Base-by-base conservation (phyloP, 1,140 invertebrate species). In the Drosophila malerkotliana region DNA sequence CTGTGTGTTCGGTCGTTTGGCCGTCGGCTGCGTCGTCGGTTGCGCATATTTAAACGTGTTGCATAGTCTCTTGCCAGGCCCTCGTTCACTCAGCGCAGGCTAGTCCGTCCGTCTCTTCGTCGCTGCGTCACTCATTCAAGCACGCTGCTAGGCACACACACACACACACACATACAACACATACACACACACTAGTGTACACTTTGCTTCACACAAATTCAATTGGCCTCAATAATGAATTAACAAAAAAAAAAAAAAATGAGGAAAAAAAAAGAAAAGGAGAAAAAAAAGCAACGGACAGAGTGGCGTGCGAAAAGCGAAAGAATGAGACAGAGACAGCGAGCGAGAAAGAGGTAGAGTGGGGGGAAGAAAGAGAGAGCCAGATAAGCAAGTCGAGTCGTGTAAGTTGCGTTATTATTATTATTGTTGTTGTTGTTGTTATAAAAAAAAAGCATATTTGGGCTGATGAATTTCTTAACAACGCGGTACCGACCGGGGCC, bases 151-250 rank as follows among this genome's bases (percentile, higher is more conserved):
- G 72, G 37, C 61, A 74, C 57, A 77, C 55, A 84, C 51, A 76
- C 55, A 64, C 21, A 66, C 28, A 47, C 24, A 54, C 41, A 37
- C 10, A 12, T 4, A 21, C 14, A 41, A 41, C n/a, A 56, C 3
- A 54, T 41, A 58, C 10, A 49, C 41, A 34, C 8, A 34, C 32
- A 34, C 28, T 30, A 30, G 8, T 34, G 41, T 54, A 54, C 41
- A 76, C 21, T 69, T 32, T 56, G 44, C 49, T 63, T 79, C 69
- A 82, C 71, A 88, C 75, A 87, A 88, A 88, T 87, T 87, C 83
- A 87, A 87, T 87, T 87, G 82, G 82, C 83, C 82, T 87, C 82
- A 87, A 87, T 87, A 87, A 87, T 88, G 82, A 87, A 87, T 87
- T 88, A 87, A 87, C 83, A 72, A 85, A 85, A 85, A 18, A 15